These are phyloP conservation scores for Tympanuchus pallidicinctus DNA, from an alignment of 2,113 vertebrate species.

Conservation along the genomic window DNA sequence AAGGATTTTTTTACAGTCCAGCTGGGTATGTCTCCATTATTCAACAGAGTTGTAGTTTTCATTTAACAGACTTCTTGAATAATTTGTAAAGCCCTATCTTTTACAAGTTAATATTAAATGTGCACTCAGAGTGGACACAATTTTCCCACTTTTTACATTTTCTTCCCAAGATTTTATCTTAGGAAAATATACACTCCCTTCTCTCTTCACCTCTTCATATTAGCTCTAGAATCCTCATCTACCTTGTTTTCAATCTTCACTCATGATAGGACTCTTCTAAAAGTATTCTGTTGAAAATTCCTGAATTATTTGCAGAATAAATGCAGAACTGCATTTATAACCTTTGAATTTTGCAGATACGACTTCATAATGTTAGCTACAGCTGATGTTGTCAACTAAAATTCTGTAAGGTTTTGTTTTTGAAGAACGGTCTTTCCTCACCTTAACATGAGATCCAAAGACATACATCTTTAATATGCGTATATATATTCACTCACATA, in stretches of 20 bases:
- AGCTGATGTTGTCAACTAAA: background rate
- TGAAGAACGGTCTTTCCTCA: background rate
- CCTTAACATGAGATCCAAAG: background rate
- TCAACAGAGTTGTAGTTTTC: background rate
- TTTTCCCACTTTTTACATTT: background rate
- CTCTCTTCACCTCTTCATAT: background rate
- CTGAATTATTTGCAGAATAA: background rate
- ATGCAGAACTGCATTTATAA: conserved; percentile 29
- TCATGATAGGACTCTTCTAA: conserved; percentile 11
- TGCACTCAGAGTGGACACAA: background rate
- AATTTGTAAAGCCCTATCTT: background rate
- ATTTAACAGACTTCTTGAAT: background rate
- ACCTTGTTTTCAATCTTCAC: conserved; percentile 10
- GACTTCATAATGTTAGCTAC: conserved; percentile 5
- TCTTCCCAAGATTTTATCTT: background rate
- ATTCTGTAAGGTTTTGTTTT: background rate
- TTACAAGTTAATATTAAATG: background rate
- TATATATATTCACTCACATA: background rate
- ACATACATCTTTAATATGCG: background rate
- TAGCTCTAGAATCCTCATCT: conserved; percentile 29
- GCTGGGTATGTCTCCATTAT: background rate
- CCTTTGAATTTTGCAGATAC: conserved; percentile 12
- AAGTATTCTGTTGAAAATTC: background rate
- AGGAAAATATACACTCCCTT: background rate
- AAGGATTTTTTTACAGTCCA: background rate